Evolutionary conservation across 2,888 invertebrate species (phyloP).

Genomic region (Brassicogethes aeneus): DNA sequence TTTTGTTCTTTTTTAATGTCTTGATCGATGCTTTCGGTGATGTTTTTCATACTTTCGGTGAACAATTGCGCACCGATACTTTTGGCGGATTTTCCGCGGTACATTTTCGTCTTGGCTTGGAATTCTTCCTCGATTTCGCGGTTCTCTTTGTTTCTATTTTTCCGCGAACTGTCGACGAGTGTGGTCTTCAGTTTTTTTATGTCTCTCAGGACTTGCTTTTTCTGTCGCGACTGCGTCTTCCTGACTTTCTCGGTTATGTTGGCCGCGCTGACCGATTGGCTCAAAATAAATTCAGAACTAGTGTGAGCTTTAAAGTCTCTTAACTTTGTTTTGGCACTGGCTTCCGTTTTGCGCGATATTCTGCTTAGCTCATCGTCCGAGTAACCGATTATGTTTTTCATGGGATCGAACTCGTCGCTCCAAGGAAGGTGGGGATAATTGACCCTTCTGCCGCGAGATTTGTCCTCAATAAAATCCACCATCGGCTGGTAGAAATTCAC

Average conservation of each 20-base stretch:
- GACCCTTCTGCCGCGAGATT: conserved; percentile 41
- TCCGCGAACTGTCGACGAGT: conserved; percentile 39
- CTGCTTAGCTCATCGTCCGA: conserved; percentile 57
- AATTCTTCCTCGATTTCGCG: conserved; percentile 36
- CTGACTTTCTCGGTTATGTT: conserved; percentile 58
- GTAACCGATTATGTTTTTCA: conserved; percentile 55
- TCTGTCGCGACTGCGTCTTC: conserved; percentile 42
- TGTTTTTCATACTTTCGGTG: conserved; percentile 47
- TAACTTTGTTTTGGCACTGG: conserved; percentile 60
- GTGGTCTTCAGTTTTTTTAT: conserved; percentile 39
- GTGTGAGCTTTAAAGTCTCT: conserved; percentile 50
- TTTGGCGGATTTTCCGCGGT: conserved; percentile 63
- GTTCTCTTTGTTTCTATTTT: conserved; percentile 41
- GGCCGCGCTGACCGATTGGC: conserved; percentile 53
- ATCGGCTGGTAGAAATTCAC: conserved; percentile 82
- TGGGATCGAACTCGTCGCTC: conserved; percentile 62
- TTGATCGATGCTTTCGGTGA: conserved; percentile 42
- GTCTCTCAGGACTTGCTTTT: conserved; percentile 41
- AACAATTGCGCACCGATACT: conserved; percentile 60
- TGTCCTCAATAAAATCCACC: conserved; percentile 74
- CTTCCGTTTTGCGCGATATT: conserved; percentile 57
- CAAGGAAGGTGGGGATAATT: conserved; percentile 60
- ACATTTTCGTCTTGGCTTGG: conserved; percentile 42
- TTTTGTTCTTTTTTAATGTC: conserved; percentile 32
- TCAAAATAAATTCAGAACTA: conserved; percentile 52